A percentile compares a stretch with the other conserved stretches of the same genome.
Conservation (phyloP, 2,888 invertebrate genomes). For the Tanytarsus gracilentus region DNA sequence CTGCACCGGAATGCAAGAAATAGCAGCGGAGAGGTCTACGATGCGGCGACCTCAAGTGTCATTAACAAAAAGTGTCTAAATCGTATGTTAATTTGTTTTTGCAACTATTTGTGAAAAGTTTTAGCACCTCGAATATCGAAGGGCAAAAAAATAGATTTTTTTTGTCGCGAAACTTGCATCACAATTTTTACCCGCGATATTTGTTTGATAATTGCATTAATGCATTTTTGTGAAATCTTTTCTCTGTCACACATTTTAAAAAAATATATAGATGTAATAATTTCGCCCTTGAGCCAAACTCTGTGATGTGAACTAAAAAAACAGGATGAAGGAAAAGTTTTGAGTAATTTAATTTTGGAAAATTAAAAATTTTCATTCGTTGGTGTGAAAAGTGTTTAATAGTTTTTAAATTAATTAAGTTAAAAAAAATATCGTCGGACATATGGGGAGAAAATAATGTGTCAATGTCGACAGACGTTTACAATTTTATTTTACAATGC, state of each 20-base stretch:
- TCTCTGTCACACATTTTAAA: background rate
- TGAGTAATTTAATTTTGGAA: too few relatives aligned
- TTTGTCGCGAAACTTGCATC: background rate
- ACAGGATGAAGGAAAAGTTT: background rate
- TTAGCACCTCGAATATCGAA: background rate
- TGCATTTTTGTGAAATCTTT: conserved; percentile 10
- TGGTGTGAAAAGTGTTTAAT: too few relatives aligned
- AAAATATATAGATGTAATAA: too few relatives aligned
- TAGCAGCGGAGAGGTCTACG: conserved; percentile 29
- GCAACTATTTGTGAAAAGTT: background rate
- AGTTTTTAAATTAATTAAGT: too few relatives aligned
- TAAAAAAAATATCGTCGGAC: too few relatives aligned
- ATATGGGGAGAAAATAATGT: too few relatives aligned
- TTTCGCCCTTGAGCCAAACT: too few relatives aligned
- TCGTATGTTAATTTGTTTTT: conserved; percentile 26
- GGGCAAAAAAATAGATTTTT: background rate
- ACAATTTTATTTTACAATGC: background rate
- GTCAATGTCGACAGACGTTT: background rate
- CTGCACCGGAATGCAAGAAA: conserved; percentile 29
- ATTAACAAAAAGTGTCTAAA: conserved; percentile 29
- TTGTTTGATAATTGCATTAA: conserved; percentile 9
- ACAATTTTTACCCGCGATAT: background rate
- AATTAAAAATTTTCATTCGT: too few relatives aligned
- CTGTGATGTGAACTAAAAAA: too few relatives aligned
- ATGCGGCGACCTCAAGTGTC: conserved; percentile 29